A percentile compares a stretch with the other conserved stretches of the same genome.
Conservation (phyloP, 1,140 invertebrate genomes). For the Bombus terrestris region DNA sequence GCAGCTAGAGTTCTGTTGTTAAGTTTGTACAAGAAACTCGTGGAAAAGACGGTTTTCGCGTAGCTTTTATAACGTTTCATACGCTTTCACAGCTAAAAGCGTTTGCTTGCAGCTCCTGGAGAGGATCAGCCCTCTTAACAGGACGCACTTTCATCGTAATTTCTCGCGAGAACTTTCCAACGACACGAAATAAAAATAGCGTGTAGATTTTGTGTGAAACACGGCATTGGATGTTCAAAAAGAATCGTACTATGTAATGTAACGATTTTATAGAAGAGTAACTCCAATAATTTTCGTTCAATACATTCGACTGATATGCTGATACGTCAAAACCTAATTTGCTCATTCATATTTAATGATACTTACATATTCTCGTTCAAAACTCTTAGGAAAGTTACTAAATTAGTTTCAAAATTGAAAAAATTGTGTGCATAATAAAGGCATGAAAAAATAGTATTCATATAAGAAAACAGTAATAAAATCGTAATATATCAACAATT, state of each 20-base stretch:
- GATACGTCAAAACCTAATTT: too few relatives aligned
- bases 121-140: not conserved
- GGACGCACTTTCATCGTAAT: not conserved
- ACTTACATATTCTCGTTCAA: not conserved
- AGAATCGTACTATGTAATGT: too few relatives aligned
- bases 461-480: too few relatives aligned
- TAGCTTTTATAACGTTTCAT: not conserved
- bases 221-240: not conserved
- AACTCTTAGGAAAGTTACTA: not conserved
- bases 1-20: constrained; percentile 20
- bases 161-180: not conserved
- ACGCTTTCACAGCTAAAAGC: not conserved
- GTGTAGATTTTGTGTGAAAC: not conserved
- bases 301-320: not conserved
- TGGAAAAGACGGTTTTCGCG: not conserved
- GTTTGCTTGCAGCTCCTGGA: not conserved
- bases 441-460: too few relatives aligned
- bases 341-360: too few relatives aligned
- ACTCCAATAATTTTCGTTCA: not conserved
- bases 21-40: constrained; percentile 31
- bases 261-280: not conserved
- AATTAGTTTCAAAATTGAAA: not conserved
- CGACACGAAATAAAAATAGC: not conserved
- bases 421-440: too few relatives aligned
- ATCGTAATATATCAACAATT: too few relatives aligned